Conservation (phyloP, 2,113 vertebrate genomes). For the Apeltes quadracus region DNA sequence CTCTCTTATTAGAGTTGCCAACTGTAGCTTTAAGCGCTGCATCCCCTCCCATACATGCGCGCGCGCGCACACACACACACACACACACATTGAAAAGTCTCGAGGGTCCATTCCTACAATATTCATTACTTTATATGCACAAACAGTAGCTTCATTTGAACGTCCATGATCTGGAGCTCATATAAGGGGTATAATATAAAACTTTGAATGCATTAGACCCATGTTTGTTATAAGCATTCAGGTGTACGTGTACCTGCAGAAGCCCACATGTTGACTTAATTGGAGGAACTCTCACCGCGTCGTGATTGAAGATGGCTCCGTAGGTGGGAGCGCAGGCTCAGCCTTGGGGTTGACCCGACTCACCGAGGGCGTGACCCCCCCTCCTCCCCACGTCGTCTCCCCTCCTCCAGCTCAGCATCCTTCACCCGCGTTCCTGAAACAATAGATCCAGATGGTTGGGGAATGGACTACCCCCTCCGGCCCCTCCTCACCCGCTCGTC, state of each 20-base stretch:
- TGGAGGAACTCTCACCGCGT: not conserved
- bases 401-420: slow-evolving; percentile 60
- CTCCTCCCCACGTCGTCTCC: slow-evolving; percentile 31
- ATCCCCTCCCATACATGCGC: not conserved
- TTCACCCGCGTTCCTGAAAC: slow-evolving; percentile 67
- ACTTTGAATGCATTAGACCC: not conserved
- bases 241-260: not conserved
- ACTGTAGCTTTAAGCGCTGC: not conserved
- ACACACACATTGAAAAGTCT: not conserved
- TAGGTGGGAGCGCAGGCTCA: slow-evolving; percentile 22
- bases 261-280: not conserved
- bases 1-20: not conserved
- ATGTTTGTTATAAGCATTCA: not conserved
- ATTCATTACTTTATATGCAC: slow-evolving; percentile 16
- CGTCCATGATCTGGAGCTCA: not conserved
- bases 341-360: slow-evolving; percentile 65
- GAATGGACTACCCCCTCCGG: slow-evolving; percentile 55
- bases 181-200: not conserved
- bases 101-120: not conserved
- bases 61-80: not conserved
- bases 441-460: slow-evolving; percentile 81
- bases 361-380: slow-evolving; percentile 59
- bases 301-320: slow-evolving; percentile 11
- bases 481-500: slow-evolving; percentile 57
- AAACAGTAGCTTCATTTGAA: slow-evolving; percentile 14